phyloP scores from a whole-genome alignment of 1,140 invertebrate genomes.

The Cydia pomonella region DNA sequence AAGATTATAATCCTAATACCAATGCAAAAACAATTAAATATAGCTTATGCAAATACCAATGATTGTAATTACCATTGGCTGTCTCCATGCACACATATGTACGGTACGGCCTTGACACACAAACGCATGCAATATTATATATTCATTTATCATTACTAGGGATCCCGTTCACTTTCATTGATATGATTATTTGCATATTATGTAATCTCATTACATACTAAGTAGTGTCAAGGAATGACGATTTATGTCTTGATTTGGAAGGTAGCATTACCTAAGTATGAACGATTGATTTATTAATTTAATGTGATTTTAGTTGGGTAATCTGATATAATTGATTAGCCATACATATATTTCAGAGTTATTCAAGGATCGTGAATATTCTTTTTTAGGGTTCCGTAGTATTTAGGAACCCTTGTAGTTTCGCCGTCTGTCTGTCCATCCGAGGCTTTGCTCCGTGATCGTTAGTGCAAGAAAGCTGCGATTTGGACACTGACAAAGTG shows the following conservation, averaged over 20 bases:
- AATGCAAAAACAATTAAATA: slow-evolving; percentile 66
- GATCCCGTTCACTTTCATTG: slow-evolving; percentile 22
- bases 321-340: neutral
- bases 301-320: neutral
- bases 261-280: neutral
- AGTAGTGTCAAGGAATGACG: neutral
- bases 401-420: too few relatives aligned
- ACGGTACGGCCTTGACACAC: slow-evolving; percentile 40
- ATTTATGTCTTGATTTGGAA: neutral
- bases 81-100: slow-evolving; percentile 35
- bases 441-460: too few relatives aligned
- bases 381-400: too few relatives aligned
- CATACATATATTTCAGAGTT: neutral
- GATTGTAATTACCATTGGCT: slow-evolving; percentile 37
- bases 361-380: neutral
- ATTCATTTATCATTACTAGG: slow-evolving; percentile 41
- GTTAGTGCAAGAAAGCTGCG: too few relatives aligned
- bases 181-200: slow-evolving; percentile 41
- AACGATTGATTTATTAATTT: neutral
- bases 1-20: slow-evolving; percentile 16
- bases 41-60: slow-evolving; percentile 63
- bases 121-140: slow-evolving; percentile 37
- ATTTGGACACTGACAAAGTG: too few relatives aligned
- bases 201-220: slow-evolving; percentile 32
- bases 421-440: too few relatives aligned